Evolutionary conservation across 2,888 invertebrate genomes (phyloP).

Genomic region (Linnaemya vulpina): DNA sequence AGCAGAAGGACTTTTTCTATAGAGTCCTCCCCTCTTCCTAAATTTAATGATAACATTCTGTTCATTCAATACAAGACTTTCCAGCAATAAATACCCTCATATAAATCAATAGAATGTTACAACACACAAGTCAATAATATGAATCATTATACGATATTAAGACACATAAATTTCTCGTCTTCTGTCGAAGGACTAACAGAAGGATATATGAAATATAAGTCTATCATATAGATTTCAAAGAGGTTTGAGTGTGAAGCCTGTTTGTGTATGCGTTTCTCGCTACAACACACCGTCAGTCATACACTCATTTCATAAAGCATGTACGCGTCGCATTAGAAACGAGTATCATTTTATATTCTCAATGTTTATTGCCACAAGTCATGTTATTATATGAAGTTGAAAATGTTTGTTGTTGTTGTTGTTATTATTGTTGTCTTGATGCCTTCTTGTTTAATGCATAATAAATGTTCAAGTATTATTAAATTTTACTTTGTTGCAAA

Average conservation of each 20-base stretch:
- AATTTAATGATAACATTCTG: background rate
- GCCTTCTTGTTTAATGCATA: conserved; percentile 53
- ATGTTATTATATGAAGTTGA: conserved; percentile 58
- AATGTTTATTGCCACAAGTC: conserved; percentile 64
- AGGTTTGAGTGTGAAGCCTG: background rate
- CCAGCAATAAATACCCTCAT: background rate
- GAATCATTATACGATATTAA: conserved; percentile 48
- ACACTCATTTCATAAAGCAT: background rate
- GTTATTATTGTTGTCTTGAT: conserved; percentile 33
- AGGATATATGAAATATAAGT: conserved; percentile 52
- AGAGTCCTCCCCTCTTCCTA: too few relatives aligned
- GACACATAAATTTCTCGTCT: conserved; percentile 47
- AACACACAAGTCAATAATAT: conserved; percentile 25
- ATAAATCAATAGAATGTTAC: conserved; percentile 13
- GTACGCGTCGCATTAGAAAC: background rate
- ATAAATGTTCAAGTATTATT: conserved; percentile 71
- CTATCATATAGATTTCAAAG: conserved; percentile 1
- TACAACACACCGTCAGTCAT: background rate
- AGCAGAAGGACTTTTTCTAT: too few relatives aligned
- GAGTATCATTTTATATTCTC: conserved; percentile 48
- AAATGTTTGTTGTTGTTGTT: conserved; percentile 6
- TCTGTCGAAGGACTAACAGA: conserved; percentile 15
- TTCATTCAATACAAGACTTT: background rate
- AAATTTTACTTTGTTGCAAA: conserved; percentile 68
- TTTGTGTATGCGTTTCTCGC: background rate